Evolutionary conservation across 2,888 invertebrate genomes (phyloP), one percentile per base, ranked within the genome.

Genomic region (Spilarctia lutea): DNA sequence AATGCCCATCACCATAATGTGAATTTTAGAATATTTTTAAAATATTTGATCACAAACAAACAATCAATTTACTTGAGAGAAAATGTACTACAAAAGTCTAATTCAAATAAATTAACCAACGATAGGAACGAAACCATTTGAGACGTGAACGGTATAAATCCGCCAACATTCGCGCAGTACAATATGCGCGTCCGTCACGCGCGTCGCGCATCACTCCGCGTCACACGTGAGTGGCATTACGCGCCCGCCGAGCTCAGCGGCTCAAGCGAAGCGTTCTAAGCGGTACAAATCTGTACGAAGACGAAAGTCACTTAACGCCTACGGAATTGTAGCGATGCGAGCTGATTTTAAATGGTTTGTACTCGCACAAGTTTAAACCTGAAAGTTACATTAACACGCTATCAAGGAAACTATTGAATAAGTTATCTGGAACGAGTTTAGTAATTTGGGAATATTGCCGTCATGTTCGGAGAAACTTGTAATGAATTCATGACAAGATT

Each of bases 191-290:
- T 72, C 52, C 71, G 78, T 79, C 76, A 80, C 79, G 79, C 76
- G 74, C 75, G 71, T 70, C 68, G 73, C 75, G 73, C 82, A 84
- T 83, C 83, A 81, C 80, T 85, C 82, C 75, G 78, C 78, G 82
- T 83, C 81, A 80, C 79, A 73, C 76, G 79, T 83, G 85, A 82
- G 75, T 73, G 76, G 83, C 79, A 77, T 81, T 79, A 82, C 78
- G 74, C 75, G 65, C 72, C 65, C 63, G 27, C 67, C 48, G 65
- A 65, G 60, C 33, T 63, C 70, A 16, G 30, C 63, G 45, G 65
- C 52, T 39, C 68, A 69, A 77, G 65, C n/a, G 69, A 74, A 65
- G 74, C 56, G 71, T 70, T 74, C 45, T 70, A 68, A 65, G 70
- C 71, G 69, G 60, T 42, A 65, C 63, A 35, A 48, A 39, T 4